Evolutionary conservation across 2,888 invertebrate genomes (phyloP).

Genomic region (Microctonus brassicae): DNA sequence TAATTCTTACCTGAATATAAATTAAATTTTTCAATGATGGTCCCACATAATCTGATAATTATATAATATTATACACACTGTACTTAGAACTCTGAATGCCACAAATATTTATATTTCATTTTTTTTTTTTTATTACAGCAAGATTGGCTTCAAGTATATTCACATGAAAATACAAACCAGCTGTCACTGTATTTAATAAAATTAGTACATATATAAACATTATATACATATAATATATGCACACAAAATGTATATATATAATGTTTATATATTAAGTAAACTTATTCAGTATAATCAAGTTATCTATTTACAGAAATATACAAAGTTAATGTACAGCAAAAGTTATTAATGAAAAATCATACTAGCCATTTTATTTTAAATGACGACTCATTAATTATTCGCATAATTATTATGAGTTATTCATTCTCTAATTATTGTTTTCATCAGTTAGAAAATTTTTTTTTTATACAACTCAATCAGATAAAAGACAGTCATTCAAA

Average conservation of each 20-base stretch:
- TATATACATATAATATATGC: too few relatives aligned
- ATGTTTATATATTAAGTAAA: too few relatives aligned
- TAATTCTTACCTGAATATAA: neutral
- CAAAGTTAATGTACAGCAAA: conserved; percentile 53
- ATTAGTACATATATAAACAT: conserved; percentile 51
- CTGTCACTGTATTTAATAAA: conserved; percentile 48
- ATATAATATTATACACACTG: too few relatives aligned
- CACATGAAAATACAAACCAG: conserved; percentile 50
- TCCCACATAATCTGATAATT: neutral
- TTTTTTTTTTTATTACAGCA: conserved; percentile 50
- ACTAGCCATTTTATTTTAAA: conserved; percentile 2
- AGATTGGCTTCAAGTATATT: conserved; percentile 49
- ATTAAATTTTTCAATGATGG: neutral
- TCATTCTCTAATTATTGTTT: neutral
- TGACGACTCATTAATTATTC: neutral
- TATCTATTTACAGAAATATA: conserved; percentile 54
- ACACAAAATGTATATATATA: conserved; percentile 48
- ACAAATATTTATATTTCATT: conserved; percentile 42
- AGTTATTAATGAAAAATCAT: conserved; percentile 50
- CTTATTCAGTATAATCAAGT: conserved; percentile 50
- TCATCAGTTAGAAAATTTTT: neutral
- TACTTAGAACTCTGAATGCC: too few relatives aligned
- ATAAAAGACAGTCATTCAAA: neutral
- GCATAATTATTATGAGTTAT: neutral
- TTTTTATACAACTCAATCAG: neutral